Evolutionary conservation across 2,113 vertebrate species (phyloP).

Genomic region (Callipepla californica): DNA sequence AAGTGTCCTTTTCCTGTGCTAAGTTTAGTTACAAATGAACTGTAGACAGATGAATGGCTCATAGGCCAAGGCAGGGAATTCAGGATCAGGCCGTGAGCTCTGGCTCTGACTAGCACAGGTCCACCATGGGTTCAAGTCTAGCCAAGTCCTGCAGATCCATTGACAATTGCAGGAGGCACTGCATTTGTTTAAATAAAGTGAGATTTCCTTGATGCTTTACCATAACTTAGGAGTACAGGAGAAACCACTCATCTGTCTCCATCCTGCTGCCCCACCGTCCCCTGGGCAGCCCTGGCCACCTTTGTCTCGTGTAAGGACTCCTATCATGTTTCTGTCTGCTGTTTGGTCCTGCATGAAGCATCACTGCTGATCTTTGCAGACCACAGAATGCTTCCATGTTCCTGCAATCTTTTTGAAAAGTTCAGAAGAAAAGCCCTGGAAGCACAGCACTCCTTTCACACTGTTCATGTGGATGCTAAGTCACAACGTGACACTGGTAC

Average conservation of each 20-base stretch:
- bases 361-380: fast-evolving
- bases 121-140: fast-evolving
- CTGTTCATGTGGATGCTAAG: background rate
- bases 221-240: fast-evolving
- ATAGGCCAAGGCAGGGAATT: background rate
- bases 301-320: too few species aligned
- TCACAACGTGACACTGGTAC: background rate
- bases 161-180: fast-evolving
- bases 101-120: fast-evolving
- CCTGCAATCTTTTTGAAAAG: background rate
- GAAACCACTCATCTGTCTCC: background rate
- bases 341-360: background rate
- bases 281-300: background rate
- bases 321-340: background rate
- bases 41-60: background rate
- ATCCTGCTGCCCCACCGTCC: background rate
- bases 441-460: background rate
- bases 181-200: background rate
- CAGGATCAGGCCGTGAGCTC: background rate
- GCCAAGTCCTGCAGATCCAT: background rate
- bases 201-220: background rate
- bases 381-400: background rate
- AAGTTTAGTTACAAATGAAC: background rate
- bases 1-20: slow-evolving; percentile 57
- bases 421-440: background rate